These are phyloP conservation scores for Verasper variegatus DNA, from an alignment of 2,113 vertebrate genomes.

Conservation along the genomic window DNA sequence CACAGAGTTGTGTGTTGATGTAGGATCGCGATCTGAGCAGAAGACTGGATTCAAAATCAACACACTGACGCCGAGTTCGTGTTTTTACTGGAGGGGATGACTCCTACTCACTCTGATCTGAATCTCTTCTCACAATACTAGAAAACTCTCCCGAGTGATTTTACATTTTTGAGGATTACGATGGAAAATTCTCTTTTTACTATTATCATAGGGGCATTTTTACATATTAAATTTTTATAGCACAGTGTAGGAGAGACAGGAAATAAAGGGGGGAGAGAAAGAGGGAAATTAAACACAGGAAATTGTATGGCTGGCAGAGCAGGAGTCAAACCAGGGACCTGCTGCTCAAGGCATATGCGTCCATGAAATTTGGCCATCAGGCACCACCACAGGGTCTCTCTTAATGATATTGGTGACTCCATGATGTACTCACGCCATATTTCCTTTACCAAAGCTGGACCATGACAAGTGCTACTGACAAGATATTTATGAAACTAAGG, in stretches of 20 bases:
- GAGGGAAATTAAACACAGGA: not conserved
- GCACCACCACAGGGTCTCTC: too few relatives aligned
- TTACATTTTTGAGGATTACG: not conserved
- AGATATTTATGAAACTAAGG: not conserved
- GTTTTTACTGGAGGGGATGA: constrained; percentile 44
- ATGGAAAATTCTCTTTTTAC: not conserved
- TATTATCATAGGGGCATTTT: not conserved
- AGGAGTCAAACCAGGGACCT: too few relatives aligned
- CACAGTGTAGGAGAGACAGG: not conserved
- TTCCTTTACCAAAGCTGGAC: not conserved
- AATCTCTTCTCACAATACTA: not conserved
- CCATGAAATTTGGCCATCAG: too few relatives aligned
- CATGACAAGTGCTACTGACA: not conserved
- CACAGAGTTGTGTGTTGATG: constrained; percentile 25
- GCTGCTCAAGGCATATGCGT: too few relatives aligned
- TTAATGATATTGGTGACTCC: not conserved
- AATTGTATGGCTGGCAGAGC: too few relatives aligned
- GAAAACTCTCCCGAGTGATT: not conserved
- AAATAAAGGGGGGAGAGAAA: not conserved
- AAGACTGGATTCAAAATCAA: constrained; percentile 34
- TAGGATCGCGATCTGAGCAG: constrained; percentile 43
- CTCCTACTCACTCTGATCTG: not conserved
- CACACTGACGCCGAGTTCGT: constrained; percentile 17
- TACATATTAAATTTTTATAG: not conserved
- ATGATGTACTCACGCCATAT: not conserved